Evolutionary conservation across 1,140 invertebrate species (phyloP).

Genomic region (Melitaea cinxia): DNA sequence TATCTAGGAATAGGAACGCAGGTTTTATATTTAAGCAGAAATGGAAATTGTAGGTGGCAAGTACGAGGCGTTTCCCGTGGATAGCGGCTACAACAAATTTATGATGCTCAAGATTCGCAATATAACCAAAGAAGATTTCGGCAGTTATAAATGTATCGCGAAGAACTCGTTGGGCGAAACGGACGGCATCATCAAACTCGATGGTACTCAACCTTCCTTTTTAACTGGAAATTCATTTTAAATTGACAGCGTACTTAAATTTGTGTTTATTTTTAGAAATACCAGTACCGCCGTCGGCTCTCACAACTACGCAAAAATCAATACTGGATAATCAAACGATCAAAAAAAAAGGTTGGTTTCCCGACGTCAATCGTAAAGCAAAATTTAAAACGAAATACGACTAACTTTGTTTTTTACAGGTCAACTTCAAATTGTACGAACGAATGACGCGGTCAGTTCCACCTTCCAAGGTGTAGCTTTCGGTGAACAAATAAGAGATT

Average conservation of each 20-base stretch:
- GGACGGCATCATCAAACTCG: conserved; percentile 82
- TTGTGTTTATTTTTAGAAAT: conserved; percentile 61
- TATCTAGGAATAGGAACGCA: conserved; percentile 37
- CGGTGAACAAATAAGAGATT: conserved; percentile 71
- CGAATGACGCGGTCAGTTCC: conserved; percentile 68
- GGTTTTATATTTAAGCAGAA: conserved; percentile 81
- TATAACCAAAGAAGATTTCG: conserved; percentile 82
- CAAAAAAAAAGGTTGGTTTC: conserved; percentile 66
- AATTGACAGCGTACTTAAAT: conserved; percentile 17
- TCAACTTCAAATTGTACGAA: conserved; percentile 58
- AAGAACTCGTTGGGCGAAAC: conserved; percentile 84
- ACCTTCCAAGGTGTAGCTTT: conserved; percentile 75
- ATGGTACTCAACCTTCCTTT: conserved; percentile 70
- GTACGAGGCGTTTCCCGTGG: conserved; percentile 82
- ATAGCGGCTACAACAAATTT: conserved; percentile 82
- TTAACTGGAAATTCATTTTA: conserved; percentile 27
- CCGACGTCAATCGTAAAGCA: conserved; percentile 10
- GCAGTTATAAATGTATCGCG: conserved; percentile 83
- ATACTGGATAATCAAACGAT: conserved; percentile 74
- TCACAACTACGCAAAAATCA: conserved; percentile 68
- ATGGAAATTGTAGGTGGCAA: conserved; percentile 83
- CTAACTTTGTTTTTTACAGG: conserved; percentile 48
- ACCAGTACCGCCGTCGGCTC: conserved; percentile 70
- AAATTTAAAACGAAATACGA: conserved; percentile 2
- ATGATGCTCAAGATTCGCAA: conserved; percentile 83